These are phyloP conservation scores for Zaprionus inermis DNA, from an alignment of 1,140 invertebrate genomes.

Conservation along the genomic window DNA sequence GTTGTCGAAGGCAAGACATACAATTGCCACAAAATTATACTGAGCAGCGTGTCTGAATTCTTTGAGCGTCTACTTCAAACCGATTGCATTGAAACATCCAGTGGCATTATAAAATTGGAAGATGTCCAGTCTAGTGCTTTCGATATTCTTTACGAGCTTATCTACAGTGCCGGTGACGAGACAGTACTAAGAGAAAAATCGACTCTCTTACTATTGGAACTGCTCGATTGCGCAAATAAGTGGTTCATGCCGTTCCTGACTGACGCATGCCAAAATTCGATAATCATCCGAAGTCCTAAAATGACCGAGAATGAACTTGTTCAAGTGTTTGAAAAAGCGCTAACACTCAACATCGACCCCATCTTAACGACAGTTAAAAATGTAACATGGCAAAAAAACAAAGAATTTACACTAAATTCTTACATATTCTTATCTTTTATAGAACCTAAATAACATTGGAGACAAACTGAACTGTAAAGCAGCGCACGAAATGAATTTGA, in stretches of 20 bases:
- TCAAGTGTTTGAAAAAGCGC: not conserved
- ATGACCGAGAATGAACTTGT: not conserved
- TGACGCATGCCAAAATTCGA: not conserved
- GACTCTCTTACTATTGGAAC: not conserved
- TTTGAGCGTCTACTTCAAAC: not conserved
- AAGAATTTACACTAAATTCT: not conserved
- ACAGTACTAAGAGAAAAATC: not conserved
- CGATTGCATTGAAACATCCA: not conserved
- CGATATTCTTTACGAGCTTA: not conserved
- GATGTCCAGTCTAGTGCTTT: not conserved
- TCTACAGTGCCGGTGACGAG: not conserved
- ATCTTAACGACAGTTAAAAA: too few species aligned
- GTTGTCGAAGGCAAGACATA: not conserved
- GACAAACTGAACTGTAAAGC: not conserved
- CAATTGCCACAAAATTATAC: not conserved
- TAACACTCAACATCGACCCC: not conserved
- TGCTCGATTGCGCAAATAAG: not conserved
- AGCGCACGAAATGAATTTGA: not conserved
- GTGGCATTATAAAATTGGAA: not conserved
- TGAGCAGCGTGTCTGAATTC: not conserved
- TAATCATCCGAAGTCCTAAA: accelerated
- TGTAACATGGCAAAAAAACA: not conserved
- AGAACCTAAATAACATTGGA: not conserved
- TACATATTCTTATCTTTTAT: not conserved
- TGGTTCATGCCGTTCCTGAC: not conserved